A percentile compares a stretch with the other conserved stretches of the same genome.
Evolutionary conservation across 2,888 invertebrate genomes (phyloP).

Genomic region (Meghimatium bilineatum): DNA sequence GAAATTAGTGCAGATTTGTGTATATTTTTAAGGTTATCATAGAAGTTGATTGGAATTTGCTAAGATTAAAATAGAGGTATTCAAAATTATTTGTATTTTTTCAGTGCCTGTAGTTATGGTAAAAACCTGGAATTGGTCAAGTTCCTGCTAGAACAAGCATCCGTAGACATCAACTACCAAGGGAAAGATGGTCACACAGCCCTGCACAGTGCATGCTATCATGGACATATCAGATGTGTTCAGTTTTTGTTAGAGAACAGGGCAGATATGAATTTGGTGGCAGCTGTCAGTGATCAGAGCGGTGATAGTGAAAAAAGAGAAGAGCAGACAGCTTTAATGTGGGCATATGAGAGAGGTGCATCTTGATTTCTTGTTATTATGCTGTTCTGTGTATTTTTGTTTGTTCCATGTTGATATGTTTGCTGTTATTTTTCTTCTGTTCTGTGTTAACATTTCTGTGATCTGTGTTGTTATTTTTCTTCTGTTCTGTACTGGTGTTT

Average conservation of each 20-base stretch:
- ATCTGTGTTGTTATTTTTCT: no score
- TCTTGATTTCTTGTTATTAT: not conserved
- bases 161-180: constrained; percentile 78
- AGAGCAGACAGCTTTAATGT: constrained; percentile 78
- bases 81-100: not conserved
- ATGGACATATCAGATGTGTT: constrained; percentile 78
- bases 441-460: no score
- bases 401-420: not conserved
- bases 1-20: no score
- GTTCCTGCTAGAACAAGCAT: constrained; percentile 77
- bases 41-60: no score
- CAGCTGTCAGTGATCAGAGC: constrained; percentile 69
- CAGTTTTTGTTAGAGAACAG: constrained; percentile 78
- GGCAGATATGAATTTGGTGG: constrained; percentile 78
- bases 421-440: no score
- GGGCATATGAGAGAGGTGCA: constrained; percentile 72
- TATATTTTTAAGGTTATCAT: no score
- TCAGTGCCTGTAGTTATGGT: constrained; percentile 78
- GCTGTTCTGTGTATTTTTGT: not conserved
- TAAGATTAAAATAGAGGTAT: no score
- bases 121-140: constrained; percentile 77
- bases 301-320: constrained; percentile 73
- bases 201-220: constrained; percentile 78
- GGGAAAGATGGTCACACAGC: constrained; percentile 79
- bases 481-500: no score